phyloP scores from a whole-genome alignment of 2,113 vertebrate genomes.

The Hypocryptadius cinnamomeus region DNA sequence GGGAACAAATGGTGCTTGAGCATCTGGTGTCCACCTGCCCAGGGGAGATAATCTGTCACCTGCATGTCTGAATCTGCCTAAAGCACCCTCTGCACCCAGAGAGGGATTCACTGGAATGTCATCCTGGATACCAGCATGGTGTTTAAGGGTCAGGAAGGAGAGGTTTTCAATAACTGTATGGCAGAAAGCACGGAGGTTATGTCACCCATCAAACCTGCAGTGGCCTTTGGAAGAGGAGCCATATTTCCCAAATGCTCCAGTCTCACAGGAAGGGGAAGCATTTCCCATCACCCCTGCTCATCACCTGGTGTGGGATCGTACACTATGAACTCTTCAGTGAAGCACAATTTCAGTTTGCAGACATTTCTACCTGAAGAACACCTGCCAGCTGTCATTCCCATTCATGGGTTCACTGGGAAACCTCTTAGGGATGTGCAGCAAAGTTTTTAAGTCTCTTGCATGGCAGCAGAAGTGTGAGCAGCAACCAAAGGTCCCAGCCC shows the following conservation, averaged over 20 bases:
- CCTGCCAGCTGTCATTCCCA: not conserved
- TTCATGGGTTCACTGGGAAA: not conserved
- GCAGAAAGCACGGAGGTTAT: not conserved
- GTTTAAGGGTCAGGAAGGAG: not conserved
- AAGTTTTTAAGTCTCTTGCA: not conserved
- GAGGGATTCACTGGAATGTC: rapidly evolving
- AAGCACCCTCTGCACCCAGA: not conserved
- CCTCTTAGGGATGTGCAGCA: not conserved
- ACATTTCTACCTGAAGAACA: not conserved
- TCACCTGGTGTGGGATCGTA: not conserved
- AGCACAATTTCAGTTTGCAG: not conserved
- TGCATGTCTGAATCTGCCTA: not conserved
- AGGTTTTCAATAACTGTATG: not conserved
- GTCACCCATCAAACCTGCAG: not conserved
- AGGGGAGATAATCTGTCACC: not conserved
- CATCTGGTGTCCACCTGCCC: not conserved
- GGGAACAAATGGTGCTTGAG: not conserved
- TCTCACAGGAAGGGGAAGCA: no score
- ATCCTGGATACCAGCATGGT: no score
- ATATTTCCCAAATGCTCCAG: not conserved
- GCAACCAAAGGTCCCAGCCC: not conserved
- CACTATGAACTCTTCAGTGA: not conserved
- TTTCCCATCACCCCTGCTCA: not conserved
- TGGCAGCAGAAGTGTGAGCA: not conserved
- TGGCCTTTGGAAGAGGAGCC: not conserved